Percentiles rank a stretch among this genome's conserved stretches.
Conservation (phyloP, 2,888 invertebrate genomes). For the Argyresthia goedartella region DNA sequence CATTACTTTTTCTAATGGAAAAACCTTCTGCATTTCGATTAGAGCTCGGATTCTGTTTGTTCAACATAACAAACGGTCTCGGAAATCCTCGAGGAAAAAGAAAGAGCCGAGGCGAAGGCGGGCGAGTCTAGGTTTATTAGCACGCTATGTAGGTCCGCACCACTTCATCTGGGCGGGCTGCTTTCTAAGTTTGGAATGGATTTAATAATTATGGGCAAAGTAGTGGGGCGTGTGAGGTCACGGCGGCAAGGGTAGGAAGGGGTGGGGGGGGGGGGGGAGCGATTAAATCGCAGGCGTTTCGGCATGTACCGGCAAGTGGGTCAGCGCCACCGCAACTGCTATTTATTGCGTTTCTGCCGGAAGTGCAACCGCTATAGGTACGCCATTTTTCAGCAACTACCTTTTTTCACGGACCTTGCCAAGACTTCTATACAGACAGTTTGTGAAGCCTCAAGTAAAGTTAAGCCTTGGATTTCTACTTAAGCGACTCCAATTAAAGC, state of each 20-base stretch:
- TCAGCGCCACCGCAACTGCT: constrained; percentile 60
- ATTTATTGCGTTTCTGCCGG: constrained; percentile 64
- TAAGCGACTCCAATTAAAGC: too few relatives aligned
- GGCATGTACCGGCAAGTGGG: constrained; percentile 67
- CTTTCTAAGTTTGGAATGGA: constrained; percentile 51
- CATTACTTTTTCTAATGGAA: constrained; percentile 4
- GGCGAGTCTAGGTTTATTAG: too few relatives aligned
- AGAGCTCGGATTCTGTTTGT: neutral
- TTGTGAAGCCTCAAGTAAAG: neutral
- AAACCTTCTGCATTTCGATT: neutral
- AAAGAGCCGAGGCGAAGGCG: too few relatives aligned
- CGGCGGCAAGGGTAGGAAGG: too few relatives aligned
- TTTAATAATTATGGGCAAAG: constrained; percentile 63
- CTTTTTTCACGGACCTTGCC: constrained; percentile 6
- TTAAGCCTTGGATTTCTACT: too few relatives aligned
- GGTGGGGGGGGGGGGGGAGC: constrained; percentile 52
- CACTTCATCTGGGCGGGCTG: constrained; percentile 33
- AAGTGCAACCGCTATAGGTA: constrained; percentile 56
- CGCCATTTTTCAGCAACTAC: constrained; percentile 25
- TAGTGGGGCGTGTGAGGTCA: constrained; percentile 57
- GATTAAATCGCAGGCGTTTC: constrained; percentile 67
- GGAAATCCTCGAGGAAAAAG: too few relatives aligned
- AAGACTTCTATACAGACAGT: neutral
- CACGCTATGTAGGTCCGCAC: constrained; percentile 9
- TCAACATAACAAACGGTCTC: too few relatives aligned